Conservation (phyloP, 2,888 invertebrate species). For the Brachylomia viminalis region DNA sequence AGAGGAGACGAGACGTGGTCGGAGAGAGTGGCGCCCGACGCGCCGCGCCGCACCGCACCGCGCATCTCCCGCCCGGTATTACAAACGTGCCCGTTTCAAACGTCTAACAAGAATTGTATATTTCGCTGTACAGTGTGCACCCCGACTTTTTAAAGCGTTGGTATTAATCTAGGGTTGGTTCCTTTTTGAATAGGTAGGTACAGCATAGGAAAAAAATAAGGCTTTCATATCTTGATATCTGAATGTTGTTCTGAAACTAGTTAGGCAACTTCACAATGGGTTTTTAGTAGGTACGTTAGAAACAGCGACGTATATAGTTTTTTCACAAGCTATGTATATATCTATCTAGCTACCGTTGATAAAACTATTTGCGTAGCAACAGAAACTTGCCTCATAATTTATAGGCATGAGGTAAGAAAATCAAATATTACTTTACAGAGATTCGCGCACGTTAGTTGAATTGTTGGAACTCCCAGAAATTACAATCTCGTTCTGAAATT, state of each 20-base stretch:
- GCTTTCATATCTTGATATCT: neutral
- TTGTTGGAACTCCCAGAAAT: neutral
- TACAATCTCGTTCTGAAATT: neutral
- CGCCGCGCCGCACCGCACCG: conserved; percentile 23
- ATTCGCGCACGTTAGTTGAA: neutral
- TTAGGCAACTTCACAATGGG: neutral
- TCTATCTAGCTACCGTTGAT: neutral
- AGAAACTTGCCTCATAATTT: conserved; percentile 3
- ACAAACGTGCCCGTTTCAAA: conserved; percentile 65
- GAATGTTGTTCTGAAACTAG: neutral
- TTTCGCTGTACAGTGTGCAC: conserved; percentile 35
- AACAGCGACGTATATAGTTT: neutral
- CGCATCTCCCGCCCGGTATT: conserved; percentile 53
- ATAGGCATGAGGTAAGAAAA: neutral
- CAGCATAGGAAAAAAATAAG: neutral
- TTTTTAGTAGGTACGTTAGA: neutral
- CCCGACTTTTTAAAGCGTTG: conserved; percentile 1
- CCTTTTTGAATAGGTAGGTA: neutral
- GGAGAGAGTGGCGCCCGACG: conserved; percentile 63
- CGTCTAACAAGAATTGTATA: conserved; percentile 58
- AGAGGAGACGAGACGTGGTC: conserved; percentile 65
- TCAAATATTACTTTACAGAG: neutral
- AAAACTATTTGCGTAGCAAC: conserved; percentile 4
- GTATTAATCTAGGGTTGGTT: conserved; percentile 7
- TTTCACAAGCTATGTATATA: neutral